A percentile compares a stretch with the other conserved stretches of the same genome.
phyloP scores from a whole-genome alignment of 2,888 invertebrate genomes.

The Pristionchus maxplancki region DNA sequence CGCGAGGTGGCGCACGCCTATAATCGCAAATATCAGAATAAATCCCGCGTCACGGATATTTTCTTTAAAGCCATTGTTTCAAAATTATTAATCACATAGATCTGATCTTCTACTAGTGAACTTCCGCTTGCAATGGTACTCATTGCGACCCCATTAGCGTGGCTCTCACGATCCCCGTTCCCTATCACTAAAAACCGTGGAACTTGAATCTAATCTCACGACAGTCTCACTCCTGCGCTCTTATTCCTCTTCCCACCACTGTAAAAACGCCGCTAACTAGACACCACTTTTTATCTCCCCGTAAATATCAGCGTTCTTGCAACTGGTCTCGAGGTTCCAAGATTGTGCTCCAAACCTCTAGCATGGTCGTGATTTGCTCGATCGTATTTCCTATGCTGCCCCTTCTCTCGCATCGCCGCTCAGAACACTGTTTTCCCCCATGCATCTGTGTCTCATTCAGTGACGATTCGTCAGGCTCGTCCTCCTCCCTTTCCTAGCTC shows the following conservation, averaged over 20 bases:
- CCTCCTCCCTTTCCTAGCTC: not conserved
- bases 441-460: conserved; percentile 16
- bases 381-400: not conserved
- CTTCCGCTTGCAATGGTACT: not conserved
- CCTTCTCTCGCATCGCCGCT: not conserved
- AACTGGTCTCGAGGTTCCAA: too few relatives aligned
- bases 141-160: not conserved
- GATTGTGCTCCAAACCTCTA: too few relatives aligned
- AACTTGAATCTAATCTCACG: not conserved
- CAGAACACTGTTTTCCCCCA: conserved; percentile 6
- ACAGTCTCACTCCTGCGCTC: not conserved
- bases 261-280: not conserved
- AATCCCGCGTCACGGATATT: too few relatives aligned
- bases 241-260: not conserved
- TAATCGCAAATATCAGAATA: too few relatives aligned
- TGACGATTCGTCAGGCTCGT: not conserved
- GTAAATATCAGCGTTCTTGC: too few relatives aligned
- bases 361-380: not conserved
- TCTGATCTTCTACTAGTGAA: not conserved
- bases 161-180: not conserved
- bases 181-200: not conserved
- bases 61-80: too few relatives aligned
- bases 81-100: not conserved
- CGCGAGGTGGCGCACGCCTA: conserved; percentile 71
- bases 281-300: too few relatives aligned